Base-by-base conservation (phyloP, 2,888 invertebrate genomes). In the Bombyx huttoni region DNA sequence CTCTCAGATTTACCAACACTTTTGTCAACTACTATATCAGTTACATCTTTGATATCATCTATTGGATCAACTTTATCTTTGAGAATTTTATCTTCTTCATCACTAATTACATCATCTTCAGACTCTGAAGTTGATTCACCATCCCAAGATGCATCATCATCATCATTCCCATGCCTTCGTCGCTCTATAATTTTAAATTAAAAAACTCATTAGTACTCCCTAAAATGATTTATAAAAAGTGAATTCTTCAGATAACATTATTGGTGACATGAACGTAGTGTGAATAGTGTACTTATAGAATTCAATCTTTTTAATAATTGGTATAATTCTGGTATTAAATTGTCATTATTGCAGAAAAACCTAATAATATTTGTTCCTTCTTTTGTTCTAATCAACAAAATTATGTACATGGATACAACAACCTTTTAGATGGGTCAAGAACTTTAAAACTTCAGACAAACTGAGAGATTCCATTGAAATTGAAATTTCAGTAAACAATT, bases 111-210 rank as follows among this genome's bases (percentile, higher is more conserved):
- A 47, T 89, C 90, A 47, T 89, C 81, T 50, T 90, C 90, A 1
- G 90, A 89, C 49, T 89, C 90, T n/a, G 81, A 75, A 7, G 80
- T 76, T 35, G 79, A 77, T 57, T 89, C 89, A 12, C 90, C 90
- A 53, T 91, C 90, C 89, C 91, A 91, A 1, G 91, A 90, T 8
- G 61, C 76, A 57, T 91, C 91, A 61, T 91, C 91, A 14, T 89
- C 90, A 34, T 86, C 85, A 50, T 79, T 76, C 52, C 65, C 67
- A 48, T 68, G 75, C 55, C 60, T 70, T 54, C 67, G 68, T 53
- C 68, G 68, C 53, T 73, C 83, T 76, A 63, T 13, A 68, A 69
- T 48, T n/a, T 48, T 33, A 33, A 49, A 45, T 8, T 47, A 45
- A 33, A 10, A 50, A 24, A 24, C 24, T 24, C 24, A 24, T 24